These are phyloP conservation scores for Pemphredon lugubris DNA, from an alignment of 2,888 invertebrate genomes.

Conservation along the genomic window DNA sequence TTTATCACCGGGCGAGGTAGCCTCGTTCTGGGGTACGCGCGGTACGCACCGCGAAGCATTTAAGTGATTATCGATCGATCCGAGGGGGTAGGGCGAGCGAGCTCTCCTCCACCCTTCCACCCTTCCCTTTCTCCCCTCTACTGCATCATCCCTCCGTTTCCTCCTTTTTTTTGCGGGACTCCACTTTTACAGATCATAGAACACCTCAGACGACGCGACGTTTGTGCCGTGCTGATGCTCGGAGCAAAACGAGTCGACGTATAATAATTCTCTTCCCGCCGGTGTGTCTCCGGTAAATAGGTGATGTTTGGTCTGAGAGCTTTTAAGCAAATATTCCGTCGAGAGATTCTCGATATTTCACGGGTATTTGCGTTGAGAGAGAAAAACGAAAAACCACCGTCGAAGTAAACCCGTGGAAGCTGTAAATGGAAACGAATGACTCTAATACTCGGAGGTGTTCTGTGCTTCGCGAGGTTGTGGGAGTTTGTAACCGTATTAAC, in stretches of 20 bases:
- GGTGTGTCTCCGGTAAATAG: constrained; percentile 3
- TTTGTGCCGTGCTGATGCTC: constrained; percentile 8
- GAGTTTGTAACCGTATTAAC: constrained; percentile 40
- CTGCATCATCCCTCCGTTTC: not conserved
- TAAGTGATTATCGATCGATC: constrained; percentile 51
- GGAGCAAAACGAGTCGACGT: constrained; percentile 2
- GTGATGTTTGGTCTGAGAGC: constrained; percentile 15
- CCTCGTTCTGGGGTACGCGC: constrained; percentile 34
- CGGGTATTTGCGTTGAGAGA: not conserved
- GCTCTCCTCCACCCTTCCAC: constrained; percentile 1
- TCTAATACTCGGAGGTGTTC: constrained; percentile 42
- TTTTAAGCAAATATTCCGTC: constrained; percentile 10
- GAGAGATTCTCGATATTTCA: constrained; percentile 1
- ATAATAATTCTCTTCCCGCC: constrained; percentile 12
- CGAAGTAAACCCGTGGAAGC: not conserved
- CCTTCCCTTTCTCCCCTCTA: not conserved
- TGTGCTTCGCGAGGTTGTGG: constrained; percentile 24
- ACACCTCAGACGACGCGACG: constrained; percentile 48
- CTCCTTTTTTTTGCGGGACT: constrained; percentile 31
- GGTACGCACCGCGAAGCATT: constrained; percentile 38
- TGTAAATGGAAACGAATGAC: constrained; percentile 30
- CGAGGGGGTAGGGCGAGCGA: not conserved
- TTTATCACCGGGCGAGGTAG: constrained; percentile 49
- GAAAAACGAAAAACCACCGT: not conserved
- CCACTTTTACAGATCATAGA: constrained; percentile 59